Conservation (phyloP, 2,888 invertebrate genomes). For the Torymus auratus region DNA sequence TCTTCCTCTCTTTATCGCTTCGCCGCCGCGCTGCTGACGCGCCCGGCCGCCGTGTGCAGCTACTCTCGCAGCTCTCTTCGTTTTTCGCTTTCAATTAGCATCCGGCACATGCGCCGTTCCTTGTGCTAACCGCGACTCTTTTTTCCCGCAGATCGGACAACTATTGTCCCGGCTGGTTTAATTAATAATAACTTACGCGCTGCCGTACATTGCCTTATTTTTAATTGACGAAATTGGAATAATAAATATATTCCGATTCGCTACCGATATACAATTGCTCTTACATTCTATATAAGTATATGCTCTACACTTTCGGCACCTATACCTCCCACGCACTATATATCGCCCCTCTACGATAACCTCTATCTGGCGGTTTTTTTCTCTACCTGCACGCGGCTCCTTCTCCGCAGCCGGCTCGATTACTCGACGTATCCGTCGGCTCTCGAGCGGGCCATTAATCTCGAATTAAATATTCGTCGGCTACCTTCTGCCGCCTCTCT, state of each 20-base stretch:
- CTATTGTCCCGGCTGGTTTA: too few species aligned
- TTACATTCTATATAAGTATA: too few species aligned
- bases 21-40: slow-evolving; percentile 27
- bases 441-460: neutral
- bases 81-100: slow-evolving; percentile 44
- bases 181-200: too few species aligned
- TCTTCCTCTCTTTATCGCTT: slow-evolving; percentile 37
- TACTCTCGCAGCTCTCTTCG: neutral
- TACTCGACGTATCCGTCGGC: neutral
- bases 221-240: too few species aligned
- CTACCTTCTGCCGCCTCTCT: neutral
- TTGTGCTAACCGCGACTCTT: neutral
- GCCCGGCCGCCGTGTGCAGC: too few species aligned
- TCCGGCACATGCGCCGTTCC: neutral
- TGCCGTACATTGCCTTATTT: too few species aligned
- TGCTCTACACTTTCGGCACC: too few species aligned
- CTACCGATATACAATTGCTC: too few species aligned
- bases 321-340: too few species aligned
- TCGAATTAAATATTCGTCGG: slow-evolving; percentile 21
- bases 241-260: too few species aligned
- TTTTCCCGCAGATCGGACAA: neutral
- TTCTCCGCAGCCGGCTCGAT: neutral
- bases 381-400: neutral
- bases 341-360: neutral
- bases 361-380: neutral